Evolutionary conservation across 2,113 vertebrate species (phyloP), one percentile per base, ranked within the genome.

Genomic region (Reinhardtius hippoglossoides): DNA sequence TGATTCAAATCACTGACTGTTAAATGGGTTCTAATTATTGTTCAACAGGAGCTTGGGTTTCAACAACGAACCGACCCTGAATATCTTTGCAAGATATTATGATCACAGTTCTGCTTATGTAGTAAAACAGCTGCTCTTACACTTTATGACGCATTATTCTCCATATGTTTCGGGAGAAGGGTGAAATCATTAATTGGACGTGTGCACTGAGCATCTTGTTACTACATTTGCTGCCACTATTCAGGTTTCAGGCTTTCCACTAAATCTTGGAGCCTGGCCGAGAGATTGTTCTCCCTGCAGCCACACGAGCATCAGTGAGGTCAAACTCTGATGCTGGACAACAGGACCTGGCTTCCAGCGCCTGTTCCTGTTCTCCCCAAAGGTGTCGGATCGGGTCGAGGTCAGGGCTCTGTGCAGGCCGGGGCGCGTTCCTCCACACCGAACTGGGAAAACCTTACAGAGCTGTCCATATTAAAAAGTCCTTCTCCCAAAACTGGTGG

Each of bases 41-140:
- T 31, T 31, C 1, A 31, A 31, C 31, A 31, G 31, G 31, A 31
- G 31, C 31, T 31, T 31, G 31, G 31, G 31, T 31, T 31, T 31
- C 6, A 5, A 31, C 31, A 31, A 6, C 31, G 7, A 1, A 31
- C 31, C 7, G 6, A 31, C 7, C 31, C 31, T 31, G 31, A 31
- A 31, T 31, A 31, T 31, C 6, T 31, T 31, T 31, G 31, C 31
- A 31, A 31, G 31, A 31, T 31, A 7, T 7, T 31, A 31, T 31
- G 31, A 31, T 31, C 7, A 31, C 31, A 31, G 31, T 54, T 74
- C 66, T 59, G 57, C 72, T 82, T 86, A 86, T 89, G 81, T 74
- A 13, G 9, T 16, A 21, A 63, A 40, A 20, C 52, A 21, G 40
- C 9, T 42, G 40, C 40, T 46, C 20, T 20, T 46, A 9, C 6